These are phyloP conservation scores for Monoplex corrugatus DNA, from an alignment of 2,888 invertebrate genomes.

Conservation along the genomic window DNA sequence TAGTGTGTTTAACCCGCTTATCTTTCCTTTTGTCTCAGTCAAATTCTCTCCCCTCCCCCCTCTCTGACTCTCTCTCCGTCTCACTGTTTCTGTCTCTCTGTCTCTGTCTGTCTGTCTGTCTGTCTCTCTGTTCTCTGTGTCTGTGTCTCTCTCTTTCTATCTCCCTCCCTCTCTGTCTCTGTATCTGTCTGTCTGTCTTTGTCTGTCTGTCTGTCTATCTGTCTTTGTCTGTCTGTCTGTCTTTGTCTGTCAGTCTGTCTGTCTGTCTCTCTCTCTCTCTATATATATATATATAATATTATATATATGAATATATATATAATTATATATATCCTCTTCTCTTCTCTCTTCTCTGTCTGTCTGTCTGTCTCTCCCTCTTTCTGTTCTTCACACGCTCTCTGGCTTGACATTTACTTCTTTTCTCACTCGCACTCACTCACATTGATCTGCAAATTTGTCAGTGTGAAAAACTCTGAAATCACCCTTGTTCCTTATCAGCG, in stretches of 20 bases:
- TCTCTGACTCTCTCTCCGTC: neutral
- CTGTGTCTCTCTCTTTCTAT: slow-evolving; percentile 33
- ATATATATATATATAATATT: too few species aligned
- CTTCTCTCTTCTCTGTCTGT: slow-evolving; percentile 5
- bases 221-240: neutral
- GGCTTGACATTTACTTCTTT: neutral
- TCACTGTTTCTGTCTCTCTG: neutral
- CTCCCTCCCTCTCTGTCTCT: slow-evolving; percentile 23
- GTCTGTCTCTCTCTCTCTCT: neutral
- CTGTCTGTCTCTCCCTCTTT: slow-evolving; percentile 23
- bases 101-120: neutral
- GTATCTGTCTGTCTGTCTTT: slow-evolving; percentile 19
- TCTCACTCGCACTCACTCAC: neutral
- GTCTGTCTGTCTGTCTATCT: neutral
- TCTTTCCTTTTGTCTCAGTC: neutral
- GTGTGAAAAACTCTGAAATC: too few species aligned
- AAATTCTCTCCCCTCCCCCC: neutral
- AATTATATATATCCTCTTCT: too few species aligned
- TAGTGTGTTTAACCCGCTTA: too few species aligned
- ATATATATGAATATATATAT: too few species aligned
- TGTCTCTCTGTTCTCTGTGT: neutral
- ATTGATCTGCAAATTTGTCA: neutral
- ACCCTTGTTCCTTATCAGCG: too few species aligned
- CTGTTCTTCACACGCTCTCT: neutral
- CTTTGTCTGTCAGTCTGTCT: neutral